These are phyloP conservation scores for Stratiolaelaps scimitus DNA, from an alignment of 1,140 invertebrate species.

Conservation along the genomic window DNA sequence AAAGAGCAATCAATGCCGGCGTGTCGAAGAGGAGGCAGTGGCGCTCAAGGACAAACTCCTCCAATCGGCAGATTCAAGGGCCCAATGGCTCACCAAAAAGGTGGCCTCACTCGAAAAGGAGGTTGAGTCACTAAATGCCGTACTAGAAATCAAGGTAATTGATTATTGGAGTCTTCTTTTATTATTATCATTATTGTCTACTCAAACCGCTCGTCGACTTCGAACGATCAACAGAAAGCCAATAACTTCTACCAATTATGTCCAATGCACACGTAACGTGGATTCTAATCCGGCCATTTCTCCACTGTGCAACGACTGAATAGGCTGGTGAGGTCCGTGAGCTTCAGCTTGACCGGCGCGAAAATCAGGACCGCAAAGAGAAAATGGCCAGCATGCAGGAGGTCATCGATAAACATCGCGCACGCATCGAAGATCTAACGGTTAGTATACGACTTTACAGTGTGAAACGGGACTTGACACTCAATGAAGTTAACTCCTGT, in stretches of 20 bases:
- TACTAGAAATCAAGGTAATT: constrained; percentile 35
- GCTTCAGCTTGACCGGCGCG: neutral
- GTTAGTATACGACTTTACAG: too few relatives aligned
- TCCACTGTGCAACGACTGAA: too few relatives aligned
- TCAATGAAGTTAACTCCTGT: too few relatives aligned
- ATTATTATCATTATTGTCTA: too few relatives aligned
- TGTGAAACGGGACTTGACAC: too few relatives aligned
- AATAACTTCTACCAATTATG: too few relatives aligned
- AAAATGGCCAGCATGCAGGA: constrained; percentile 10
- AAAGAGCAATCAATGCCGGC: constrained; percentile 31
- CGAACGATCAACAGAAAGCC: too few relatives aligned
- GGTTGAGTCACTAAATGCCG: constrained; percentile 36
- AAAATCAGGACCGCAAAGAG: constrained; percentile 20
- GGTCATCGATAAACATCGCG: constrained; percentile 10
- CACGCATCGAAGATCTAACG: constrained; percentile 13
- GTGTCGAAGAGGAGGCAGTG: constrained; percentile 33
- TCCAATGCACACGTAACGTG: too few relatives aligned
- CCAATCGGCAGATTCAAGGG: constrained; percentile 29
- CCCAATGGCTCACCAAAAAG: constrained; percentile 32
- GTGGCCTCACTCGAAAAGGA: constrained; percentile 34
- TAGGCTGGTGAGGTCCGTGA: neutral
- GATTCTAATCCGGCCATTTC: too few relatives aligned
- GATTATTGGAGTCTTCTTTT: too few relatives aligned
- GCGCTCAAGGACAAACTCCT: constrained; percentile 32
- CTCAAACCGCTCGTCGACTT: too few relatives aligned